Base-by-base conservation (phyloP, 2,888 invertebrate genomes). In the Baccha elongata region DNA sequence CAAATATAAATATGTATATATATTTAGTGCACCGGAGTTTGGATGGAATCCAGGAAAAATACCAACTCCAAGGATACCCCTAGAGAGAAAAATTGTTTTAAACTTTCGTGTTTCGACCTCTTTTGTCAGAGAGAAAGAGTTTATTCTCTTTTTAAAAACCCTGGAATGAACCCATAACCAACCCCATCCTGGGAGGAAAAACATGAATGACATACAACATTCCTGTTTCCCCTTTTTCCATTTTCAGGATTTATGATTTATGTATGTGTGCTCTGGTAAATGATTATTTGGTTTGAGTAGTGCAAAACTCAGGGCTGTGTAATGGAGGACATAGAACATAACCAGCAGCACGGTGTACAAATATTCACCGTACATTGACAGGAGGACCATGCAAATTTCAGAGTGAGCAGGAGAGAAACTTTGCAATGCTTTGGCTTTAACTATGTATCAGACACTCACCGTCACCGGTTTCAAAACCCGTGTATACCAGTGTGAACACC, bases 71-170 rank as follows among this genome's bases (percentile, higher is more conserved):
- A 69, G 68, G 44, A 60, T 76, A 52, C 35, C 69, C 60, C 65
- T 76, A 52, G 67, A 44, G 42, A 17, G 5, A 26, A 35, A 69
- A 42, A 86, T 85, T 85, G 85, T 87, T 87, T 88, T 87, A 86
- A 89, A 87, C 88, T 87, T 86, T 88, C n/a, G n/a, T n/a, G n/a
- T n/a, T n/a, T n/a, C 90, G 89, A 89, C 89, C 89, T 89, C 88
- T 88, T 89, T 89, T 88, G 84, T n/a, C 67, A 55, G 81, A 58
- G 46, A 48, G 67, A 74, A 29, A 13, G 17, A 69, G 62, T 17
- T 26, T 15, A 50, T 32, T 64, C 65, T 76, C 75, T 80, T 65
- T 40, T 23, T 35, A 32, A 8, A 60, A 44, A 60, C 29, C 44
- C 60, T 19, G 60, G 42, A 42, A 75, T 50, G 15, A 65, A 58